Evolutionary conservation across 23 tunicate genomes (phyloP), one percentile per base, ranked within the genome.

Genomic region (Clavelina lepadiformis): DNA sequence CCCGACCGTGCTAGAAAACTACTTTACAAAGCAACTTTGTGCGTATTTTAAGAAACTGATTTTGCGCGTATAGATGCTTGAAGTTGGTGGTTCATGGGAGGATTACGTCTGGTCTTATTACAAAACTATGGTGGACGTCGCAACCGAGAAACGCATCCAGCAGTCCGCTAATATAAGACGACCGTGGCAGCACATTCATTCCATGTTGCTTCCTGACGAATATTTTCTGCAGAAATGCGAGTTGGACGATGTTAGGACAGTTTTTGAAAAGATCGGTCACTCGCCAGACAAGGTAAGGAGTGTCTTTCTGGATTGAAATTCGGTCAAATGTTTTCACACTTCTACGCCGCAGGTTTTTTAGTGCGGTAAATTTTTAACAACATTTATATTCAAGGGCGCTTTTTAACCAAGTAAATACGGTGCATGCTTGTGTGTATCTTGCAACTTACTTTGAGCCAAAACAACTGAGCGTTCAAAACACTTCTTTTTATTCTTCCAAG

Each of bases 41-140:
- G n/a, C n/a, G n/a, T n/a, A n/a, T n/a, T n/a, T 22, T 54, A 20
- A 8, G 19, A 7, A 19, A 19, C 22, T 22, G 24, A 7, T 13
- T 13, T 54, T 22, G 21, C 22, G 7, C 20, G 4, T 51, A 0
- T 53, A 84, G 93, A 89, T 89, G 97, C 37, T 89, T 35, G 47
- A 55, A 23, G 83, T 76, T 6, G 60, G 84, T 46, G 56, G 36
- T n/a, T 71, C 84, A 2, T 89, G 97, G 97, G 75, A 89, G 44
- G 97, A 89, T 30, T 55, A 54, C 32, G 41, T 89, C 15, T 89
- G 97, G 97, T 74, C 97, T 34, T 67, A 89, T 30, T 89, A 44
- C 80, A 89, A 89, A 58, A 71, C 83, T 2, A 71, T 89, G 79
- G 79, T 74, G 5, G 97, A 89, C 28, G 45, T 85, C 15, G 34